Conservation (phyloP, 2,113 vertebrate genomes). For the Tragelaphus imberbis region DNA sequence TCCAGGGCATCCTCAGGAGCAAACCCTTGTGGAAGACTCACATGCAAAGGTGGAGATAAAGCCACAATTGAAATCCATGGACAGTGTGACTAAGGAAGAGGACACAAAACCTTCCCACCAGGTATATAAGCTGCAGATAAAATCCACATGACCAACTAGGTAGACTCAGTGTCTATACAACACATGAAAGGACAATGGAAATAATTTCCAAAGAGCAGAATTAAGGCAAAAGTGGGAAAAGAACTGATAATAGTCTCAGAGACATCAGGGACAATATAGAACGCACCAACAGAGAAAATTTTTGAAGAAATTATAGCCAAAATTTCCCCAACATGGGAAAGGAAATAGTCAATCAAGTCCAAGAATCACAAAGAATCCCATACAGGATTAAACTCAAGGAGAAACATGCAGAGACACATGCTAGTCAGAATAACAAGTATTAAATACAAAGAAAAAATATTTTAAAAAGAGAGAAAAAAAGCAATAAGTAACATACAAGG, state of each 20-base stretch:
- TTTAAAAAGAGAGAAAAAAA: background rate
- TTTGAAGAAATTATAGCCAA: background rate
- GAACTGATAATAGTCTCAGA: background rate
- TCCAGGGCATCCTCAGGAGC: background rate
- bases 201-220: background rate
- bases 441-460: background rate
- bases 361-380: background rate
- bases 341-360: background rate
- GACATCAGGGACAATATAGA: background rate
- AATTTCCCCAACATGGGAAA: background rate
- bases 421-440: background rate
- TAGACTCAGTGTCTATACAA: background rate
- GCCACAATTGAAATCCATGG: background rate
- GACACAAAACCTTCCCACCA: background rate
- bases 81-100: background rate
- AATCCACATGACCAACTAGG: background rate
- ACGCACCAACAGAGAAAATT: background rate
- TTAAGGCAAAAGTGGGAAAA: background rate
- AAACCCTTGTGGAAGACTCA: background rate
- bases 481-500: background rate
- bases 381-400: background rate
- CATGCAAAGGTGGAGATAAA: background rate
- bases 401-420: background rate
- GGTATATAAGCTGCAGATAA: background rate
- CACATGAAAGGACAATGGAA: background rate